Percentiles rank a stretch among this genome's conserved stretches.
Evolutionary conservation across 2,888 invertebrate genomes (phyloP).

Genomic region (Antheraea yamamai): DNA sequence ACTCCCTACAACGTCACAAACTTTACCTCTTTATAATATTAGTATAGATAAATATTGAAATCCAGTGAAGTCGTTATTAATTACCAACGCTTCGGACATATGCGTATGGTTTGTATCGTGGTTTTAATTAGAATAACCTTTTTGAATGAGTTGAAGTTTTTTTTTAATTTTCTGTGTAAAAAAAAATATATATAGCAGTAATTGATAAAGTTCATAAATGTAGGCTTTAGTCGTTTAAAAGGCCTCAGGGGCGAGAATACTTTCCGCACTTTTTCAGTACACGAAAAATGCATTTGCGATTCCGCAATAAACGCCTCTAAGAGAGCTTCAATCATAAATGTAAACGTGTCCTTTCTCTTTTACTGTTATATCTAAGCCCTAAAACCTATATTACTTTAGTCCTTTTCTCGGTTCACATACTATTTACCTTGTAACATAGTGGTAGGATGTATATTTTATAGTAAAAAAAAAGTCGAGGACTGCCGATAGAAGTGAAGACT

Average conservation of each 20-base stretch:
- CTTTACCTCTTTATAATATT: no score
- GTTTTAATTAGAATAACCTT: no score
- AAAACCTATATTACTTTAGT: background rate
- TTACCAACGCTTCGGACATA: no score
- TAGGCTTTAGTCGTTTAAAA: background rate
- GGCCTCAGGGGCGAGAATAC: conserved; percentile 53
- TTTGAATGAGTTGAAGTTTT: no score
- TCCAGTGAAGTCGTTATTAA: no score
- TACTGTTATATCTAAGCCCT: conserved; percentile 6
- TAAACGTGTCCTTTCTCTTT: conserved; percentile 33
- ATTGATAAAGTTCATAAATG: background rate
- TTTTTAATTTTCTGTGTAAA: no score
- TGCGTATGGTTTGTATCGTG: background rate
- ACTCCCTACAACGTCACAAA: no score
- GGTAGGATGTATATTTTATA: no score
- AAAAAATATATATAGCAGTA: background rate
- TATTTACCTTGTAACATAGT: background rate
- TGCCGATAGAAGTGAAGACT: no score
- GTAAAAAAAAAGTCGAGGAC: no score
- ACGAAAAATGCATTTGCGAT: conserved; percentile 79
- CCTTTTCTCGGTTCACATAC: background rate
- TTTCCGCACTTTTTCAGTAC: conserved; percentile 68
- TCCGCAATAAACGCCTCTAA: conserved; percentile 68
- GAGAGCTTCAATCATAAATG: conserved; percentile 46
- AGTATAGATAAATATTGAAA: no score